A percentile compares a stretch with the other conserved stretches of the same genome.
These are phyloP conservation scores for Micromys minutus DNA, from an alignment of 2,113 vertebrate species.

Conservation along the genomic window DNA sequence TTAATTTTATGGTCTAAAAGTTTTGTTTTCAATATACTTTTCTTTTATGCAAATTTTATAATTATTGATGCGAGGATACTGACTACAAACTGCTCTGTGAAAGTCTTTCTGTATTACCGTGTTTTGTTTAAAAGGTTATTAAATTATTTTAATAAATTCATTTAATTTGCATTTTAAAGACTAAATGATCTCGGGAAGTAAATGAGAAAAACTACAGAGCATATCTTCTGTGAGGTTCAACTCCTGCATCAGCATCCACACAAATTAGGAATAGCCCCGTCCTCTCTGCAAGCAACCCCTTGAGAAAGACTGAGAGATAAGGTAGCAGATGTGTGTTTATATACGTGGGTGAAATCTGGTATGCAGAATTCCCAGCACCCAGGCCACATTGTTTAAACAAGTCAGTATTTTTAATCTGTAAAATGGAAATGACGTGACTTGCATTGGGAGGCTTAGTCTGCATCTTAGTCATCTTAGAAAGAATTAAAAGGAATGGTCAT, in stretches of 20 bases:
- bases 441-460: background rate
- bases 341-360: background rate
- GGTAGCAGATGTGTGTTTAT: background rate
- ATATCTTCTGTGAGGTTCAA: slow-evolving; percentile 1
- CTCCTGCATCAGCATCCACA: background rate
- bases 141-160: slow-evolving; percentile 65
- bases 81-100: slow-evolving; percentile 39
- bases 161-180: slow-evolving; percentile 44
- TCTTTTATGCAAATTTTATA: slow-evolving; percentile 57
- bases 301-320: background rate
- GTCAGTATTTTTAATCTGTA: background rate
- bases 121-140: slow-evolving; percentile 48
- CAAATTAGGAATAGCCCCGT: background rate
- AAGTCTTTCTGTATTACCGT: slow-evolving; percentile 56
- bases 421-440: background rate
- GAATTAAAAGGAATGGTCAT: background rate
- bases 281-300: background rate
- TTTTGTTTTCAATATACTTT: slow-evolving; percentile 52
- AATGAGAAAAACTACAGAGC: slow-evolving; percentile 20
- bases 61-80: slow-evolving; percentile 37
- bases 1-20: slow-evolving; percentile 37
- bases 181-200: slow-evolving; percentile 58
- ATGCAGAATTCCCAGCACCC: background rate
- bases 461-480: background rate
- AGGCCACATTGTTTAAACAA: background rate